These are phyloP conservation scores for Electrophaes corylata DNA, from an alignment of 2,888 invertebrate genomes.

Conservation along the genomic window DNA sequence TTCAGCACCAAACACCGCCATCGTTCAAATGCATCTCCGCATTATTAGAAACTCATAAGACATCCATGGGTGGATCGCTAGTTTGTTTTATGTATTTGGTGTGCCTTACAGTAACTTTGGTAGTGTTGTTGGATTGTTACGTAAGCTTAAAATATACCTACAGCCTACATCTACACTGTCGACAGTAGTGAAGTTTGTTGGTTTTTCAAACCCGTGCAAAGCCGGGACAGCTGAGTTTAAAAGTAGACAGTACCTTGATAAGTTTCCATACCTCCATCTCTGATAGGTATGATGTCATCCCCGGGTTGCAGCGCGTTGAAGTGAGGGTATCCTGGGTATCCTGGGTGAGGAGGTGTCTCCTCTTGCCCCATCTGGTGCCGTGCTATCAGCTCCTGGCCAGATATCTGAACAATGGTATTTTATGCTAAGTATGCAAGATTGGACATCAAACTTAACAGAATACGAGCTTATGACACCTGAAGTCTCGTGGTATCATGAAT, in stretches of 20 bases:
- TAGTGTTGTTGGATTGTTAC: not conserved
- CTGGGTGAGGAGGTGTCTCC: constrained; percentile 75
- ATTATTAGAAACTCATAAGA: not conserved
- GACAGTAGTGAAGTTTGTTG: no score
- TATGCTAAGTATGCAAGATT: not conserved
- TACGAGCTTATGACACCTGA: not conserved
- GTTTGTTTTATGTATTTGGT: constrained; percentile 10
- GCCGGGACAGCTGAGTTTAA: no score
- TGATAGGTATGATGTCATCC: constrained; percentile 76
- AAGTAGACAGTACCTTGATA: constrained; percentile 10
- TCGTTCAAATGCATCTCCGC: not conserved
- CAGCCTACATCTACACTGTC: not conserved
- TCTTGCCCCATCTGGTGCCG: constrained; percentile 71
- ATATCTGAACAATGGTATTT: constrained; percentile 35
- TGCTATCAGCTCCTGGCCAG: constrained; percentile 55
- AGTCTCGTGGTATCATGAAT: not conserved
- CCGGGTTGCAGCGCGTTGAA: constrained; percentile 65
- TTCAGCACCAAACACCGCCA: not conserved
- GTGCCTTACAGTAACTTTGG: not conserved
- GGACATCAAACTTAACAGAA: not conserved
- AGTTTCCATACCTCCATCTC: constrained; percentile 68
- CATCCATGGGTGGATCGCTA: not conserved
- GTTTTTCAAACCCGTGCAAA: no score
- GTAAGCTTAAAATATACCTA: not conserved
- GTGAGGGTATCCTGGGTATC: constrained; percentile 73